Percentiles rank a stretch among this genome's conserved stretches.
These are phyloP conservation scores for Paracanthobrama guichenoti DNA, from an alignment of 2,113 vertebrate genomes.

Conservation along the genomic window DNA sequence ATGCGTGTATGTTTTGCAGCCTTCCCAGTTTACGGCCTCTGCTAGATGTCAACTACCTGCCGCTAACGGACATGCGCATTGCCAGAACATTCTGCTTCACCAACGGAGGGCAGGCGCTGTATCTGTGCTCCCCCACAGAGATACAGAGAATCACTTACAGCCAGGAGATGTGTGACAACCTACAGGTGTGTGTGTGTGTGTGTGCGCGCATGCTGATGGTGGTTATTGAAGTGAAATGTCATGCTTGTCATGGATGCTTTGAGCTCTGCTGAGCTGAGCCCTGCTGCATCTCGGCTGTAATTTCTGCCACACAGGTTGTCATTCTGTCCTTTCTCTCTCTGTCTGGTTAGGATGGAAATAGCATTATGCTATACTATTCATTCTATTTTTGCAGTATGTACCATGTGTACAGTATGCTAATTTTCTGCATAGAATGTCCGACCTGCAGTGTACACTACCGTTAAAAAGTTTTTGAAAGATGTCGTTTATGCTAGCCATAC, in stretches of 20 bases:
- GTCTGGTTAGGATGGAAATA: slow-evolving; percentile 10
- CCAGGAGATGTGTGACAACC: slow-evolving; percentile 96
- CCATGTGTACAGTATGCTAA: neutral
- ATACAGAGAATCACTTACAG: slow-evolving; percentile 97
- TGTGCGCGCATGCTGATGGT: slow-evolving; percentile 32
- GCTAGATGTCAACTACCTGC: slow-evolving; percentile 94
- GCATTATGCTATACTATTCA: neutral
- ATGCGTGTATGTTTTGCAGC: slow-evolving; percentile 69
- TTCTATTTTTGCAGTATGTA: neutral
- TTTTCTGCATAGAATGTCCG: neutral
- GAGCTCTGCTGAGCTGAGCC: slow-evolving; percentile 54
- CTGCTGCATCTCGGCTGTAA: slow-evolving; percentile 47
- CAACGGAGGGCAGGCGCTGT: slow-evolving; percentile 92
- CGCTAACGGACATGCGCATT: slow-evolving; percentile 95
- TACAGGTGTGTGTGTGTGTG: slow-evolving; percentile 81
- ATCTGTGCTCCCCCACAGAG: slow-evolving; percentile 96
- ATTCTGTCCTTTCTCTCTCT: slow-evolving; percentile 28
- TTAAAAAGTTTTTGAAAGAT: neutral
- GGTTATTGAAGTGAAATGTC: slow-evolving; percentile 60
- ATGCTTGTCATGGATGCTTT: slow-evolving; percentile 62
- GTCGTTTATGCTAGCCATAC: neutral
- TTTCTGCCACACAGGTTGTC: slow-evolving; percentile 38
- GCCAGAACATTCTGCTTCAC: slow-evolving; percentile 97
- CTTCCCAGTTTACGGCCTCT: slow-evolving; percentile 93
- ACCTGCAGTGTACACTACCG: neutral